Evolutionary conservation across 2,797 vertebrate species (phyloP), one percentile per base, ranked within the genome.

Genomic region (Clarias platycephalus): DNA sequence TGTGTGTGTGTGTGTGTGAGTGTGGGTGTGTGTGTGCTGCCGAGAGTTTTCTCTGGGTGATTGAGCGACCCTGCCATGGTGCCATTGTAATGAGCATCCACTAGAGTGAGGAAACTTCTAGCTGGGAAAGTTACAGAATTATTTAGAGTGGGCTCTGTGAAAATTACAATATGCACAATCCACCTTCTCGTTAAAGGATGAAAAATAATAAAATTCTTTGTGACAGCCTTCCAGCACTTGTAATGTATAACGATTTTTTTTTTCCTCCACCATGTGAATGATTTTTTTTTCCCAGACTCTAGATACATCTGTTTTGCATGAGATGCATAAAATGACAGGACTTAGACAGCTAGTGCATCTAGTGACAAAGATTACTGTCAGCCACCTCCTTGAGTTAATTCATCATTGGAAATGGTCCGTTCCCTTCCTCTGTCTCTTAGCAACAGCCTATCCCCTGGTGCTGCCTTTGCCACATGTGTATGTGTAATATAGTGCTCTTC

Each of bases 311-410:
- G 96, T 96, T 97, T 97, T 97, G 96, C 96, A 96, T 96, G 96
- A 96, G 96, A 96, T 96, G 96, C 96, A 97, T 96, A 97, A 96
- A 97, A 97, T 98, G 97, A 97, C 96, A 97, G 96, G 96, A 96
- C 95, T 97, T 96, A 96, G 96, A 97, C 96, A 97, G 96, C 96
- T 95, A 96, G 96, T 96, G 96, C 97, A 97, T 96, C 96, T 96
- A 96, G 96, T 97, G 97, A 98, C 92, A 94, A 97, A 97, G 96
- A 96, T 96, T 93, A 97, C 95, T 93, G 93, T 97, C 96, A 97
- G 94, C 95, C 92, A 89, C 95, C 95, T 96, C 97, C 91, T 95
- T 96, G 96, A 97, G 96, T 97, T 98, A 97, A 98, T 98, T 96
- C 97, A 98, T 99, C 98, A 98, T 96, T 92, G 94, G 96, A 92